A percentile compares a stretch with the other conserved stretches of the same genome.
phyloP scores from a whole-genome alignment of 2,797 vertebrate genomes.

The Dendrocincla tyrannina region DNA sequence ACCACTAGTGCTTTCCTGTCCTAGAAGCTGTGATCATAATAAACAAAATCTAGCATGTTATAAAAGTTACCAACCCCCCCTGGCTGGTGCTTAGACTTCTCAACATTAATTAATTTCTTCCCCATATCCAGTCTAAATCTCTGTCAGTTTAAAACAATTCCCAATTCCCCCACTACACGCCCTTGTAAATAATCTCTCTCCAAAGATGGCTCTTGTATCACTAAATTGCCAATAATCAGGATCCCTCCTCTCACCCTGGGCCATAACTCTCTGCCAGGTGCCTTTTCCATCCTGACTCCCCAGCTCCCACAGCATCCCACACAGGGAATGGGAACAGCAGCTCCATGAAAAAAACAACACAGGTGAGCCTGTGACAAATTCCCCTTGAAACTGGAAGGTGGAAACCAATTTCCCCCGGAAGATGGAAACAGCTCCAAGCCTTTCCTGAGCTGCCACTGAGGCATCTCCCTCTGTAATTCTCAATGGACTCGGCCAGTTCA shows the following conservation, averaged over 20 bases:
- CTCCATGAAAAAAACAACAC: background rate
- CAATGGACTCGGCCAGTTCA: background rate
- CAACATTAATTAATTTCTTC: background rate
- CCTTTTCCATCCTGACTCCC: background rate
- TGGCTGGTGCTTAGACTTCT: background rate
- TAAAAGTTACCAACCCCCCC: background rate
- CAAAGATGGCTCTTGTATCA: background rate
- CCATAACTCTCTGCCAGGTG: background rate
- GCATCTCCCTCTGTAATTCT: background rate
- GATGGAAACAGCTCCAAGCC: background rate
- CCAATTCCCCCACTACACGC: background rate
- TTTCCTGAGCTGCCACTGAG: background rate
- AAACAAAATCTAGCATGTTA: background rate
- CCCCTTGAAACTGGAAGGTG: background rate
- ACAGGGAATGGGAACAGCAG: background rate
- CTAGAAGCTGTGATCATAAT: background rate
- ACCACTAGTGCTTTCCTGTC: background rate
- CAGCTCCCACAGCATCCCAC: background rate
- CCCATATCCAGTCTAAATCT: background rate
- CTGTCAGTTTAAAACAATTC: background rate
- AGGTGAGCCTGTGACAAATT: background rate
- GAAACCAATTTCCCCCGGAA: background rate
- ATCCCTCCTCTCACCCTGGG: background rate
- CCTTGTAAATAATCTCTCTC: background rate
- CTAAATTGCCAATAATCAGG: background rate